Conservation (phyloP, 92 coral and sea anemone genomes). For the Montipora capitata region DNA sequence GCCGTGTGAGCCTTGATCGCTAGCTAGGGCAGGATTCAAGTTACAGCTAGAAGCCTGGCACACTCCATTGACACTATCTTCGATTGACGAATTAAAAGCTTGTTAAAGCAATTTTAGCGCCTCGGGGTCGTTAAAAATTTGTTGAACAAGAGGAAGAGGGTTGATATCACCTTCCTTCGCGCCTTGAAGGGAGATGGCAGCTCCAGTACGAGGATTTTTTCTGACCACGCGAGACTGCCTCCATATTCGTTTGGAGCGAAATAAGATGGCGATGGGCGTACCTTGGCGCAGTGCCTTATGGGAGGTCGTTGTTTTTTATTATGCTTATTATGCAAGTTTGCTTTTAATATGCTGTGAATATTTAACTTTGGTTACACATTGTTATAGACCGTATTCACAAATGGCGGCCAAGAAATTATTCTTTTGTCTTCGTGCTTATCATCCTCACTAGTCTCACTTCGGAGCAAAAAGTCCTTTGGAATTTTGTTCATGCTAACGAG, state of each 20-base stretch:
- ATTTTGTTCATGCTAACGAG: no score
- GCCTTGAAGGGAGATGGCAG: not conserved
- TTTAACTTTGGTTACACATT: constrained; percentile 3
- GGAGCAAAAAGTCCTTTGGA: no score
- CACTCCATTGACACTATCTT: constrained; percentile 8
- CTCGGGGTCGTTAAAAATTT: not conserved
- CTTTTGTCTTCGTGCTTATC: no score
- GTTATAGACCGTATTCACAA: not conserved
- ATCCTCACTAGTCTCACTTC: no score
- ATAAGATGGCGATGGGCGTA: not conserved
- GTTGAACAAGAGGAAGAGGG: not conserved
- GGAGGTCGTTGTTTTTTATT: not conserved
- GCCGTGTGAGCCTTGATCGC: constrained; percentile 13
- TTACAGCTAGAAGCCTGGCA: not conserved
- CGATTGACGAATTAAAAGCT: not conserved
- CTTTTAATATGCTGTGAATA: no score
- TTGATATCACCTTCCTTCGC: not conserved
- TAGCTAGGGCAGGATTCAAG: not conserved
- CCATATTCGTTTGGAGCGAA: not conserved
- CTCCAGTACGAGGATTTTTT: not conserved
- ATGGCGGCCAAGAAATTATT: no score
- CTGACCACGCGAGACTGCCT: not conserved
- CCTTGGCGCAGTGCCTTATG: not conserved
- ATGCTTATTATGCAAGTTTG: not conserved
- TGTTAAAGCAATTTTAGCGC: not conserved